Conservation (phyloP, 92 coral and sea anemone species). For the Porites divaricata region DNA sequence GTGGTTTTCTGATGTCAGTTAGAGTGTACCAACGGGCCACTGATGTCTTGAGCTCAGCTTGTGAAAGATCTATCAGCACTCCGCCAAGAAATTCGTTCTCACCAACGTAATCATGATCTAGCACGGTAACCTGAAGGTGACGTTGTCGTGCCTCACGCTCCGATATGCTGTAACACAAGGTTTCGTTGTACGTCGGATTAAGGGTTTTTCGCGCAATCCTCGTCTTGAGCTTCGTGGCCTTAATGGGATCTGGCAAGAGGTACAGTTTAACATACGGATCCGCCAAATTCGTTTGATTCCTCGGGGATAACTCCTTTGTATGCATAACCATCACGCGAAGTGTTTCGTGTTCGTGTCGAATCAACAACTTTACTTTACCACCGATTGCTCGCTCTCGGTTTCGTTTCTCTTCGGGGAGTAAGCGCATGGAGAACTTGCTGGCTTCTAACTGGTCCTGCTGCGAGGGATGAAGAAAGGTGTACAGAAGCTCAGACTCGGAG, state of each 20-base stretch:
- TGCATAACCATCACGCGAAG: slow-evolving; percentile 97
- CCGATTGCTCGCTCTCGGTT: slow-evolving; percentile 82
- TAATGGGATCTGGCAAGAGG: slow-evolving; percentile 92
- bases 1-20: slow-evolving; percentile 74
- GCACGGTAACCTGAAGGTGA: slow-evolving; percentile 88
- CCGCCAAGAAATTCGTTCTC: slow-evolving; percentile 98
- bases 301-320: slow-evolving; percentile 85
- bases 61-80: slow-evolving; percentile 80
- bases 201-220: slow-evolving; percentile 89
- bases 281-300: slow-evolving; percentile 76
- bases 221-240: slow-evolving; percentile 95
- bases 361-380: slow-evolving; percentile 87
- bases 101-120: slow-evolving; percentile 94
- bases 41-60: slow-evolving; percentile 74
- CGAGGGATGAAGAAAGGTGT: slow-evolving; percentile 90
- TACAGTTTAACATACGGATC: slow-evolving; percentile 99
- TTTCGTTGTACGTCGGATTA: slow-evolving; percentile 97
- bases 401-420: slow-evolving; percentile 92
- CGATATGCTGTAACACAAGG: slow-evolving; percentile 75
- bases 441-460: slow-evolving; percentile 86
- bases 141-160: slow-evolving; percentile 76
- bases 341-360: slow-evolving; percentile 74
- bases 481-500: slow-evolving; percentile 83
- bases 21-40: slow-evolving; percentile 79
- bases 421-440: slow-evolving; percentile 74